Evolutionary conservation across 2,888 invertebrate species (phyloP).

Genomic region (Ctenicera cuprea): DNA sequence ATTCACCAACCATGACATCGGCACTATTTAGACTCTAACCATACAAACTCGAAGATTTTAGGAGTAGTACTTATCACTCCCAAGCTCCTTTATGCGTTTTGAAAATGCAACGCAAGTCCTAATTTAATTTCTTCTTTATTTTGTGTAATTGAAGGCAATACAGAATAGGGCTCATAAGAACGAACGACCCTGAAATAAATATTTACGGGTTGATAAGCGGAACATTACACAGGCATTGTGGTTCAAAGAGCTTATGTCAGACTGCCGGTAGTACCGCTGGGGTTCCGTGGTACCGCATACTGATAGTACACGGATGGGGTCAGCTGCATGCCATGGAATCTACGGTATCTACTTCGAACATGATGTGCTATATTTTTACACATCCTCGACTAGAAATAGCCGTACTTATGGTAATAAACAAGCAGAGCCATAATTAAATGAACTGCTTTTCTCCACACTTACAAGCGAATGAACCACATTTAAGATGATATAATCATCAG

Average conservation of each 20-base stretch:
- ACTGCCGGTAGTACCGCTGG: slow-evolving; percentile 49
- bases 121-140: no score
- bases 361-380: slow-evolving; percentile 43
- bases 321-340: slow-evolving; percentile 48
- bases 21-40: no score
- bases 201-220: slow-evolving; percentile 44
- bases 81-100: no score
- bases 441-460: neutral
- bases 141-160: no score
- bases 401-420: slow-evolving; percentile 37
- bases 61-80: no score
- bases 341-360: slow-evolving; percentile 44
- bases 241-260: slow-evolving; percentile 48
- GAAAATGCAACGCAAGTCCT: no score
- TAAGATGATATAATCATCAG: slow-evolving; percentile 20
- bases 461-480: slow-evolving; percentile 29
- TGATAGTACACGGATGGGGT: slow-evolving; percentile 52
- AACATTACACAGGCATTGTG: slow-evolving; percentile 40
- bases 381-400: slow-evolving; percentile 25
- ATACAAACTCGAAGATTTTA: no score
- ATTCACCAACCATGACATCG: no score
- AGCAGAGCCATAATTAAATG: slow-evolving; percentile 25
- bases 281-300: slow-evolving; percentile 52
- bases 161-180: no score
- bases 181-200: no score